phyloP scores from a whole-genome alignment of 2,797 vertebrate genomes.

The Setipinna tenuifilis region DNA sequence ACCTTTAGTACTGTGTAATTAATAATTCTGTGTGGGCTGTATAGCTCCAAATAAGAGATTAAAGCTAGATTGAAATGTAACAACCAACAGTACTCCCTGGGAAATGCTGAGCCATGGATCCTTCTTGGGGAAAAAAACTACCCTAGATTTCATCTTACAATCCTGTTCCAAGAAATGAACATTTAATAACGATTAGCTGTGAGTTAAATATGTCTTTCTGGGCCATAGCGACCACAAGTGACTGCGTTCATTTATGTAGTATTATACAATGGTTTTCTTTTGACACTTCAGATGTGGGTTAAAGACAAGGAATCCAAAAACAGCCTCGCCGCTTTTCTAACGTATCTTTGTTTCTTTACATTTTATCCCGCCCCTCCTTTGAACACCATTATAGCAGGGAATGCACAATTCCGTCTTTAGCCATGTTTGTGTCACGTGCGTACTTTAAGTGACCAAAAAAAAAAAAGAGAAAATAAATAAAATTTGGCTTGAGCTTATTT shows the following conservation, averaged over 20 bases:
- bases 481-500: slow-evolving; percentile 23
- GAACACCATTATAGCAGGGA: not conserved
- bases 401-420: not conserved
- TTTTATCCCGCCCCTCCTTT: not conserved
- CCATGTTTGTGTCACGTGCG: slow-evolving; percentile 17
- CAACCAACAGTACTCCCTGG: not conserved
- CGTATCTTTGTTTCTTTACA: not conserved
- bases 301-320: not conserved
- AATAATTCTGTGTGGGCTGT: not conserved
- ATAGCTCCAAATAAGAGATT: not conserved
- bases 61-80: not conserved
- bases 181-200: not conserved
- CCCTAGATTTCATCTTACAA: not conserved
- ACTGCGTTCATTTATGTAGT: not conserved
- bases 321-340: not conserved
- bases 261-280: not conserved
- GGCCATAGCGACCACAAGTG: not conserved
- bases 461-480: slow-evolving; percentile 3
- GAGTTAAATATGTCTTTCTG: not conserved
- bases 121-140: no score
- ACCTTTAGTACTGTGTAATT: not conserved
- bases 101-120: not conserved
- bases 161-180: not conserved
- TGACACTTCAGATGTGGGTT: not conserved
- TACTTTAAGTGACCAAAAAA: slow-evolving; percentile 16